Percentiles rank a stretch among this genome's conserved stretches.
Conservation (phyloP, 2,113 vertebrate genomes). For the Zootoca vivipara region DNA sequence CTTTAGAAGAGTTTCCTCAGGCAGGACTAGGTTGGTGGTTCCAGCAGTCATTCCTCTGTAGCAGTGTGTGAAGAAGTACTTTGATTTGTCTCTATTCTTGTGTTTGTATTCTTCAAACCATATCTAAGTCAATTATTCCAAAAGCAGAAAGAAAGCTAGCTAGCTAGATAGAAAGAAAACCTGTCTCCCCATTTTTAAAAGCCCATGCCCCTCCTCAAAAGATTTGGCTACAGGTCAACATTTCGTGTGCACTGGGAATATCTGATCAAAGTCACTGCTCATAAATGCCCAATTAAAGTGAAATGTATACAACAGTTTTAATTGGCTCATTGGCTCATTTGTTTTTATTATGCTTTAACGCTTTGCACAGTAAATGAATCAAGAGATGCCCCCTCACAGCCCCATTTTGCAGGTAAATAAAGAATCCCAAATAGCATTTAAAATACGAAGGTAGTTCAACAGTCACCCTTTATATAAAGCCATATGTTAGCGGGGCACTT, state of each 20-base stretch:
- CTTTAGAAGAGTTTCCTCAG: no score
- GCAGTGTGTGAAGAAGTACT: not conserved
- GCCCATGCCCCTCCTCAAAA: constrained; percentile 54
- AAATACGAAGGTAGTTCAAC: constrained; percentile 7
- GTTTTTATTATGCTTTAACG: constrained; percentile 66
- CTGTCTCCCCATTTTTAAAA: constrained; percentile 1
- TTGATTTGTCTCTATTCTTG: not conserved
- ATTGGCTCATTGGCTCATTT: constrained; percentile 70
- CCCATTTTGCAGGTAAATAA: constrained; percentile 9
- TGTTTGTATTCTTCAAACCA: not conserved
- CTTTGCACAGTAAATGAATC: constrained; percentile 31
- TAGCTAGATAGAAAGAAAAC: constrained; percentile 9
- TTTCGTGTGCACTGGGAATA: constrained; percentile 63
- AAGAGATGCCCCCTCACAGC: constrained; percentile 16
- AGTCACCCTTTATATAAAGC: not conserved
- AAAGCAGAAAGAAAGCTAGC: constrained; percentile 29
- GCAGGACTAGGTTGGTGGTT: no score
- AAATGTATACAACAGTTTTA: constrained; percentile 63
- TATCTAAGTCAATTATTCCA: constrained; percentile 27
- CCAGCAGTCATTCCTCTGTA: no score
- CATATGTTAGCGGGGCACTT: not conserved
- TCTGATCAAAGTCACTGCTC: constrained; percentile 61
- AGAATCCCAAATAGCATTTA: constrained; percentile 12
- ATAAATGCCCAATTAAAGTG: constrained; percentile 72
- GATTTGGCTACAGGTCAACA: constrained; percentile 53